phyloP scores from a whole-genome alignment of 2,888 invertebrate species.

The Zeuzera pyrina region DNA sequence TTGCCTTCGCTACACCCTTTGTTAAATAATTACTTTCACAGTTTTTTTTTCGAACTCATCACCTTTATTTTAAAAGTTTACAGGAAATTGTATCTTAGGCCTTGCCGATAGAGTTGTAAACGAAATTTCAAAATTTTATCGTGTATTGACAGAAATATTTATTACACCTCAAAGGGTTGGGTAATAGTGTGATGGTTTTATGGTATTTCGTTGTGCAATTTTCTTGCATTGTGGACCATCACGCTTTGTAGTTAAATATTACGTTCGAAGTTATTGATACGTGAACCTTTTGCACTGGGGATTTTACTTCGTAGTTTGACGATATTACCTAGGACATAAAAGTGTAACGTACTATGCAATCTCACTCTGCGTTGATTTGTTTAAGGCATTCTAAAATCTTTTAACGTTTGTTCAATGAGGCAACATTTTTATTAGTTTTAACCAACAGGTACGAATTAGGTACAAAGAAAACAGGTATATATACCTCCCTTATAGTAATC shows the following conservation, averaged over 20 bases:
- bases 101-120: constrained; percentile 15
- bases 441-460: too few species aligned
- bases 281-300: too few species aligned
- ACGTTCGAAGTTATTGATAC: constrained; percentile 20
- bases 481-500: too few species aligned
- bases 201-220: constrained; percentile 62
- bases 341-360: too few species aligned
- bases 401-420: too few species aligned
- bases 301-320: too few species aligned
- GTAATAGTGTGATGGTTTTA: constrained; percentile 60
- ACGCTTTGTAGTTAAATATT: constrained; percentile 18
- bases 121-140: constrained; percentile 14
- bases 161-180: constrained; percentile 67
- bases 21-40: constrained; percentile 54
- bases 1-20: constrained; percentile 53
- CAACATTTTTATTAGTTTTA: too few species aligned
- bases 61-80: constrained; percentile 4
- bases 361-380: too few species aligned
- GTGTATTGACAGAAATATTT: constrained; percentile 47
- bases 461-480: too few species aligned
- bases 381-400: too few species aligned
- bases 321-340: too few species aligned
- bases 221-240: constrained; percentile 46
- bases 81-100: constrained; percentile 13
- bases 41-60: constrained; percentile 34